Evolutionary conservation across 1,140 invertebrate species (phyloP).

Genomic region (Hycleus cichorii): DNA sequence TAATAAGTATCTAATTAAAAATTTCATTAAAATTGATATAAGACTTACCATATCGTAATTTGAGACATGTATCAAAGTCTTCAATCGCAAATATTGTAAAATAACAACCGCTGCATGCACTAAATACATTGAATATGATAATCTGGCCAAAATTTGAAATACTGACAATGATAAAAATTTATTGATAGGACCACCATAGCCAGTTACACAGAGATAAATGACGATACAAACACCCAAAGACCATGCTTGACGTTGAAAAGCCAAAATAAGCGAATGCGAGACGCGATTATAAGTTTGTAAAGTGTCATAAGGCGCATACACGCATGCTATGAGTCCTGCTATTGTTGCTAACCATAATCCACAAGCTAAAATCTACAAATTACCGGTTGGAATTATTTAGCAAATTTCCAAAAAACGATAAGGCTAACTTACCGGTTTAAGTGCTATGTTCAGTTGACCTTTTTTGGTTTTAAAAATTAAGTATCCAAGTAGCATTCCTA

Average conservation of each 20-base stretch:
- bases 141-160: conserved; percentile 16
- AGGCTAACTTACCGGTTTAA: neutral
- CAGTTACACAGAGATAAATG: conserved; percentile 55
- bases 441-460: neutral
- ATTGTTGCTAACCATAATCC: conserved; percentile 10
- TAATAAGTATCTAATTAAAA: neutral
- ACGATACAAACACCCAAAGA: conserved; percentile 54
- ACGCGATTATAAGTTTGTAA: conserved; percentile 3
- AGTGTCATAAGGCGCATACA: neutral
- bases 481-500: conserved; percentile 51
- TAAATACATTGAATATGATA: conserved; percentile 21
- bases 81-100: neutral
- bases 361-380: neutral
- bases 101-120: conserved; percentile 9
- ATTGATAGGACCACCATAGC: conserved; percentile 45
- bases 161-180: conserved; percentile 14
- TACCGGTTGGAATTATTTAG: neutral
- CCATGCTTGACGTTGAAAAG: conserved; percentile 52
- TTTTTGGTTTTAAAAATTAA: conserved; percentile 13
- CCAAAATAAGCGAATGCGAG: conserved; percentile 51
- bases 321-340: conserved; percentile 1
- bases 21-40: neutral
- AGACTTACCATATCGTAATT: conserved; percentile 2
- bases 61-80: conserved; percentile 1
- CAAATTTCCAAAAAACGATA: neutral